A percentile compares a stretch with the other conserved stretches of the same genome.
phyloP scores from a whole-genome alignment of 2,797 vertebrate species.

The Sebastes hubbsi region DNA sequence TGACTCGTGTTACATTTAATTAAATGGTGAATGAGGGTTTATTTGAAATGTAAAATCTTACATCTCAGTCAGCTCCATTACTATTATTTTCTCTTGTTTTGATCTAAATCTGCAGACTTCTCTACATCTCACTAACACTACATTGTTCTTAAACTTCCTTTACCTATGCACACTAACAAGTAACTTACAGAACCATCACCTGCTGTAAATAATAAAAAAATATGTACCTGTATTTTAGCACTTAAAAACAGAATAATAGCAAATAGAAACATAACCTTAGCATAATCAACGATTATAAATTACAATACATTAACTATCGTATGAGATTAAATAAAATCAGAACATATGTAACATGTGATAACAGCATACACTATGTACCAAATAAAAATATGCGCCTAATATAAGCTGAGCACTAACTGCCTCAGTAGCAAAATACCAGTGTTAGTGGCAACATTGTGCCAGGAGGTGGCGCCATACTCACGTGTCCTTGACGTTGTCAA shows the following conservation, averaged over 20 bases:
- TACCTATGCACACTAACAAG: neutral
- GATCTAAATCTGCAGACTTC: neutral
- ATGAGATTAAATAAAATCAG: neutral
- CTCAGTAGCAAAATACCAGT: neutral
- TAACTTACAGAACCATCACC: neutral
- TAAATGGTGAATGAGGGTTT: neutral
- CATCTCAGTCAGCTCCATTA: neutral
- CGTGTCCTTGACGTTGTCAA: constrained; percentile 88
- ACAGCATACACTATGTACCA: no score
- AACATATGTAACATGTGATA: neutral
- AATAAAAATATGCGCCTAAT: neutral
- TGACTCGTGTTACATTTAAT: neutral
- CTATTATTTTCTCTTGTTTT: neutral
- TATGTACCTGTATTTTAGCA: neutral
- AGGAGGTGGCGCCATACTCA: constrained; percentile 81
- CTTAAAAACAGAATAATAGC: neutral
- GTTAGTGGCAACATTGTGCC: constrained; percentile 4
- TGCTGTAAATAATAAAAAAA: neutral
- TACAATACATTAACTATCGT: neutral
- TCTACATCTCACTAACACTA: neutral
- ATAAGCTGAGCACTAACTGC: neutral
- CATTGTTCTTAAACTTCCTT: neutral
- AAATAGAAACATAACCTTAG: neutral
- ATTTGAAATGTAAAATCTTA: no score
- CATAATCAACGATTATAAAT: neutral